A percentile compares a stretch with the other conserved stretches of the same genome.
Conservation (phyloP, 2,797 vertebrate genomes). For the Enteromius thamalakanensis region DNA sequence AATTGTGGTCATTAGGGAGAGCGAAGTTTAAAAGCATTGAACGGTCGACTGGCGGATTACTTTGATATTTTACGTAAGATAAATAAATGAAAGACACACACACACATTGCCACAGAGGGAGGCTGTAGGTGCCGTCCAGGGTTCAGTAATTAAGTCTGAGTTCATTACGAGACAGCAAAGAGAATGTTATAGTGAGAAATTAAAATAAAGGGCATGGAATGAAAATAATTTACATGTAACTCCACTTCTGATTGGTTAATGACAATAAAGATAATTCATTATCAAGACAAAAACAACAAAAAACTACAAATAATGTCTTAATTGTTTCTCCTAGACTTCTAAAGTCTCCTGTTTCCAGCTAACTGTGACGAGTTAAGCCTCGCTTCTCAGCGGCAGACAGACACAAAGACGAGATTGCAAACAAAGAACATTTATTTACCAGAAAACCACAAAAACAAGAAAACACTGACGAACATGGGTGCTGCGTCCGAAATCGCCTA, state of each 20-base stretch:
- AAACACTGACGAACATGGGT: no score
- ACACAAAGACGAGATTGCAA: no score
- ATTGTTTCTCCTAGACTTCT: not conserved
- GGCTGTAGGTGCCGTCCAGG: constrained; percentile 64
- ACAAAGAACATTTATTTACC: no score
- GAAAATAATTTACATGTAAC: not conserved
- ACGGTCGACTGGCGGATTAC: not conserved
- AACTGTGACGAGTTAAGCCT: no score
- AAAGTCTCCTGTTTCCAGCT: not conserved
- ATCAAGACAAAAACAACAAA: not conserved
- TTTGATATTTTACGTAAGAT: constrained; percentile 16
- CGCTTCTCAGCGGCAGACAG: no score
- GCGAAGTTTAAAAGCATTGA: constrained; percentile 13
- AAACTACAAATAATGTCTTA: no score
- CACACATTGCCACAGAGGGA: constrained; percentile 50
- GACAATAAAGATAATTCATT: not conserved
- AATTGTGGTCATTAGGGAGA: constrained; percentile 26
- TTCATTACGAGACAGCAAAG: constrained; percentile 67
- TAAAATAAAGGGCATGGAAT: constrained; percentile 33
- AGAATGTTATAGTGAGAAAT: constrained; percentile 26
- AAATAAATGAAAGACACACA: constrained; percentile 7
- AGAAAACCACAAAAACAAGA: no score
- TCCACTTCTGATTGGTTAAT: not conserved
- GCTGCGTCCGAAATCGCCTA: no score
- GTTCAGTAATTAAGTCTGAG: constrained; percentile 69